phyloP scores from a whole-genome alignment of 2,113 vertebrate species.

The Calidris pugnax region DNA sequence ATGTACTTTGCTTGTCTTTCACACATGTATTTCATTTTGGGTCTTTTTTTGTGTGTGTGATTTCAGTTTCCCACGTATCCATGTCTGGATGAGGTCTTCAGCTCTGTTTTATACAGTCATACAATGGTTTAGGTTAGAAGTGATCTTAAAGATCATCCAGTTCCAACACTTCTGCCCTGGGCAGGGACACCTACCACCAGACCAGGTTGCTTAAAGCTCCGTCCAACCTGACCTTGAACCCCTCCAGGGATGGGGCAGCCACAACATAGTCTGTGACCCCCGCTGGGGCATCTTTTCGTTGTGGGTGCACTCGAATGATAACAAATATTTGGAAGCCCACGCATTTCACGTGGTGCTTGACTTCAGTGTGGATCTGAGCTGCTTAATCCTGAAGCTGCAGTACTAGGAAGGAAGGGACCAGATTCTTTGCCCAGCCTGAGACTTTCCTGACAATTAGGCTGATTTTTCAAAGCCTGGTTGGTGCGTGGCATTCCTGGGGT shows the following conservation, averaged over 20 bases:
- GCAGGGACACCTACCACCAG: background rate
- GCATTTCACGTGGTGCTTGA: fast-evolving
- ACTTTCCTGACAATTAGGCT: background rate
- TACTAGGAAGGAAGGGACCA: background rate
- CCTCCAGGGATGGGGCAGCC: background rate
- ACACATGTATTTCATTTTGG: fast-evolving
- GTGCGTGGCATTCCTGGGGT: background rate
- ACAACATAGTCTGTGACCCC: background rate
- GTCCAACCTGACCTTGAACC: background rate
- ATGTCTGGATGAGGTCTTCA: background rate
- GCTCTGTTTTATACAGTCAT: too few species aligned
- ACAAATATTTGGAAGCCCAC: background rate
- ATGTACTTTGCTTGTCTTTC: background rate
- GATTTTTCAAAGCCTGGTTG: background rate
- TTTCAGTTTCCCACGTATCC: background rate
- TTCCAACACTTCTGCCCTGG: background rate
- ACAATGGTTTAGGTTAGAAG: too few species aligned
- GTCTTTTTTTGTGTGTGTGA: background rate
- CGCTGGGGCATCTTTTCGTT: background rate
- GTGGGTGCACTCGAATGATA: background rate
- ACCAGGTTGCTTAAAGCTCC: background rate
- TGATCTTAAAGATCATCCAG: background rate
- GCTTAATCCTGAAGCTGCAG: background rate
- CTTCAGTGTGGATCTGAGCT: background rate
- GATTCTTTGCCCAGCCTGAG: background rate